phyloP scores from a whole-genome alignment of 2,888 invertebrate species.

The Amorpha juglandis region DNA sequence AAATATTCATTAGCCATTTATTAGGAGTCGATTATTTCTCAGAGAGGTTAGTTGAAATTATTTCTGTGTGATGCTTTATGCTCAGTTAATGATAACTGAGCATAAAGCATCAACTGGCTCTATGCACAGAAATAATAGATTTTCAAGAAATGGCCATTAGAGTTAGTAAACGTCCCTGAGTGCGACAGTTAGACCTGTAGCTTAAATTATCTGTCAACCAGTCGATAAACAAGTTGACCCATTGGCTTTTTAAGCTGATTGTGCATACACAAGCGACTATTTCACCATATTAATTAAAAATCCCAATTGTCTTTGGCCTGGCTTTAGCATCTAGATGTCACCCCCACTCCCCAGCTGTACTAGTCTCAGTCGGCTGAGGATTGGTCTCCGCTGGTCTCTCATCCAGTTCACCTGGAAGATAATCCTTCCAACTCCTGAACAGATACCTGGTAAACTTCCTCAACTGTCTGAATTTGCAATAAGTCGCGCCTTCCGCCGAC shows the following conservation, averaged over 20 bases:
- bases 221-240: no score
- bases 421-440: slow-evolving; percentile 97
- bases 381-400: slow-evolving; percentile 44
- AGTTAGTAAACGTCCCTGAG: no score
- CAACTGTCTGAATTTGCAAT: slow-evolving; percentile 95
- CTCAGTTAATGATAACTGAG: no score
- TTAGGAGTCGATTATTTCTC: no score
- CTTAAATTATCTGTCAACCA: no score
- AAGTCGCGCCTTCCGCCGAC: slow-evolving; percentile 96
- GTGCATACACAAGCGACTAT: background rate
- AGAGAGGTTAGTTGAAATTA: no score
- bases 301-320: slow-evolving; percentile 32
- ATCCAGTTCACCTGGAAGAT: slow-evolving; percentile 91
- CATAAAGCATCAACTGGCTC: no score
- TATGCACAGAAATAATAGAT: no score
- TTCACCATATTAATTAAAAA: background rate
- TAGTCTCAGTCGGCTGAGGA: slow-evolving; percentile 40
- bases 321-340: slow-evolving; percentile 43
- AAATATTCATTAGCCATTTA: no score
- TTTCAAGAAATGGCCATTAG: no score
- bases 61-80: no score
- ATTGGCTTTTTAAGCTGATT: background rate
- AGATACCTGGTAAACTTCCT: slow-evolving; percentile 95
- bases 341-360: slow-evolving; percentile 58
- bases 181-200: no score